These are phyloP conservation scores for Mastomys natalensis DNA, from an alignment of 2,113 vertebrate genomes.

Conservation along the genomic window DNA sequence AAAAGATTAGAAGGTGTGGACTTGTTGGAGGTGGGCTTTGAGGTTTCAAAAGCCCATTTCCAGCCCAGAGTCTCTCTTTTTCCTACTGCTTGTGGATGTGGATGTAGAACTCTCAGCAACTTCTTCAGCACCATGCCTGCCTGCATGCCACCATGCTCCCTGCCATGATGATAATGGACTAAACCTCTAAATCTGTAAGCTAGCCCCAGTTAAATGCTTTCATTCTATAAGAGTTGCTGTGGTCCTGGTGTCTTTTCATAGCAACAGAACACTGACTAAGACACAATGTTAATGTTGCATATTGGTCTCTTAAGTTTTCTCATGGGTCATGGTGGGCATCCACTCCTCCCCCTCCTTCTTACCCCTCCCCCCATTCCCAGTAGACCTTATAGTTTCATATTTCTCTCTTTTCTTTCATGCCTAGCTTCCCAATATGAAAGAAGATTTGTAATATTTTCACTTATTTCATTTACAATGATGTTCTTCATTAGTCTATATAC, in stretches of 20 bases:
- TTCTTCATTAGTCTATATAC: background rate
- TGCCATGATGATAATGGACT: background rate
- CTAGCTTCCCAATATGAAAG: background rate
- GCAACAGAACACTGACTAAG: background rate
- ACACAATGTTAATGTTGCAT: background rate
- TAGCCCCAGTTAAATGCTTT: background rate
- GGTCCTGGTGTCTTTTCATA: background rate
- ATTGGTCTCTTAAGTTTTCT: background rate
- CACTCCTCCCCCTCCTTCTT: no score
- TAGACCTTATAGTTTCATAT: background rate
- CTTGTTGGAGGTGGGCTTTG: background rate
- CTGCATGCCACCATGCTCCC: background rate
- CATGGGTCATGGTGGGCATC: background rate
- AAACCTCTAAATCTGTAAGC: background rate
- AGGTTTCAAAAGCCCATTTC: background rate
- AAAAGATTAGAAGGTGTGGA: background rate
- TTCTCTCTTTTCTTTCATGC: background rate
- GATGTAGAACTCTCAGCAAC: background rate
- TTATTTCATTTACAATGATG: background rate
- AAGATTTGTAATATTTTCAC: background rate
- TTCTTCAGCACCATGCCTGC: background rate
- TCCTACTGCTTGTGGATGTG: background rate
- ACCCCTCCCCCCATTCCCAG: background rate
- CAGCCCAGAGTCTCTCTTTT: background rate
- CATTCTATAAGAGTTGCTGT: background rate